These are phyloP conservation scores for Gorsachius goisagi DNA, from an alignment of 2,113 vertebrate species.

Conservation along the genomic window DNA sequence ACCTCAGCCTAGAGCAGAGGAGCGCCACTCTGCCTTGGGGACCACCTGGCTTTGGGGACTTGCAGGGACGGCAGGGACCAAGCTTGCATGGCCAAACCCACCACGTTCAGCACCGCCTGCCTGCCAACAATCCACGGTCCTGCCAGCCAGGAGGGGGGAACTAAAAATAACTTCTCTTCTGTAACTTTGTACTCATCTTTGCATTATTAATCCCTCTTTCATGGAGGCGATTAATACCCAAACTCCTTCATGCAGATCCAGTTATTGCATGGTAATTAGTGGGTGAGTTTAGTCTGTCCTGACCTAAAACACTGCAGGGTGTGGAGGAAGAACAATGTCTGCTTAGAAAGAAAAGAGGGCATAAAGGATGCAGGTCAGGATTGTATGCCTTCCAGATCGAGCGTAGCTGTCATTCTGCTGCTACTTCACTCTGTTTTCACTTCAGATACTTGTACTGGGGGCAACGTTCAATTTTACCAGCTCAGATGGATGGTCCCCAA, in stretches of 20 bases:
- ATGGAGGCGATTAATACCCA: background rate
- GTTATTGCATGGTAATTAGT: background rate
- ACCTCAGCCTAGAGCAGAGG: background rate
- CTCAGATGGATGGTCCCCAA: background rate
- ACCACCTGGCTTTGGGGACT: background rate
- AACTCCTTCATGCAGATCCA: background rate
- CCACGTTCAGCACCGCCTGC: background rate
- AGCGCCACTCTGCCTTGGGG: accelerated
- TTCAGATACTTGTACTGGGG: background rate
- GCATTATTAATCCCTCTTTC: background rate
- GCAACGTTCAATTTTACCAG: background rate
- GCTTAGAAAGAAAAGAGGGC: background rate
- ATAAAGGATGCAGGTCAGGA: background rate
- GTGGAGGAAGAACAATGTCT: background rate
- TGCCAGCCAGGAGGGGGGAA: background rate
- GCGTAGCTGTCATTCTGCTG: background rate
- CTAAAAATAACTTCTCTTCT: background rate
- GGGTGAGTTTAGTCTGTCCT: background rate
- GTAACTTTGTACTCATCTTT: background rate
- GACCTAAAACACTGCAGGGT: background rate
- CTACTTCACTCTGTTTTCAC: background rate
- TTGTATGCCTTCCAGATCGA: background rate
- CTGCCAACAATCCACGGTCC: background rate
- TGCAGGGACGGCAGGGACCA: background rate
- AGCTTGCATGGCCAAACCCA: background rate